Conservation (phyloP, 2,797 vertebrate genomes). For the Parauchenoglanis punctatus region DNA sequence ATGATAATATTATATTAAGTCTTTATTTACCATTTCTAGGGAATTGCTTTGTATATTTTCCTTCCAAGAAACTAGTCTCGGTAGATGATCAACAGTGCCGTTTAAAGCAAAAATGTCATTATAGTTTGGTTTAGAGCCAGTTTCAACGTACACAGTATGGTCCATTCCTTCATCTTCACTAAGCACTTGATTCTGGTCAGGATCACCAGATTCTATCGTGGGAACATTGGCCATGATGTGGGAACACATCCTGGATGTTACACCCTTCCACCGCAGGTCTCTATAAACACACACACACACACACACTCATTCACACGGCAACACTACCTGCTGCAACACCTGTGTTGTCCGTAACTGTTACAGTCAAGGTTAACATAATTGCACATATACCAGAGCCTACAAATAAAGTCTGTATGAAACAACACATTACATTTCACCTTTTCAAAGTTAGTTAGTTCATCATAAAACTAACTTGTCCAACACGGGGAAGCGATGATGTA, state of each 20-base stretch:
- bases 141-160: background rate
- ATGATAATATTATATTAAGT: constrained; percentile 10
- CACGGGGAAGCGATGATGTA: background rate
- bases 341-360: background rate
- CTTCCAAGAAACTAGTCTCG: background rate
- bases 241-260: background rate
- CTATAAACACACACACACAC: background rate
- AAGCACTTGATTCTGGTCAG: background rate
- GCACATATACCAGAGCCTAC: background rate
- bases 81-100: background rate
- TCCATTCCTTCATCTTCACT: background rate
- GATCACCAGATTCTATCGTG: background rate
- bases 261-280: no score
- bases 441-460: background rate
- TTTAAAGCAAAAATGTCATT: background rate
- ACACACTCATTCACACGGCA: background rate
- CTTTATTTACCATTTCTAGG: background rate
- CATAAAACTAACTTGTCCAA: background rate
- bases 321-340: no score
- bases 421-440: background rate
- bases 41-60: background rate
- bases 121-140: background rate
- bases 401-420: background rate
- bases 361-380: background rate
- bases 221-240: background rate